These are phyloP conservation scores for Eupithecia dodoneata DNA, from an alignment of 2,888 invertebrate genomes.

Conservation along the genomic window DNA sequence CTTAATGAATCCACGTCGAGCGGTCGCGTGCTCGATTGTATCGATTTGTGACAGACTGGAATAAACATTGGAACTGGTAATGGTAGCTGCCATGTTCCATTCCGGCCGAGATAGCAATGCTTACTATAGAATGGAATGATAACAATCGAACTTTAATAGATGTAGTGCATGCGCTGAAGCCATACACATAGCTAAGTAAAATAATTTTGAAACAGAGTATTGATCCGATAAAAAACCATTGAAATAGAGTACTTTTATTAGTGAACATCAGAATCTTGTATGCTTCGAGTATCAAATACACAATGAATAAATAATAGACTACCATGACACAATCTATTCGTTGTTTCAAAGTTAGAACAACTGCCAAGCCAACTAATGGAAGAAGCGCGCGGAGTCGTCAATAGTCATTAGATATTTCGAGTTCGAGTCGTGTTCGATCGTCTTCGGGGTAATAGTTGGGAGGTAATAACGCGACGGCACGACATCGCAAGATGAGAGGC, in stretches of 20 bases:
- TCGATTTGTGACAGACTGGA: conserved; percentile 54
- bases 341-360: conserved; percentile 32
- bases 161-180: conserved; percentile 31
- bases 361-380: conserved; percentile 31
- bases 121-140: conserved; percentile 43
- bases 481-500: conserved; percentile 74
- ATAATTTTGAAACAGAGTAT: not conserved
- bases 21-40: conserved; percentile 61
- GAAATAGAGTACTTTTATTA: not conserved
- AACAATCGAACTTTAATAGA: conserved; percentile 36
- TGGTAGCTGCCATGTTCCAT: conserved; percentile 40
- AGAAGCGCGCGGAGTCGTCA: conserved; percentile 36
- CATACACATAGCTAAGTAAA: conserved; percentile 3
- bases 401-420: conserved; percentile 54
- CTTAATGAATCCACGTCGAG: conserved; percentile 59
- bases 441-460: conserved; percentile 67
- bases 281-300: not conserved
- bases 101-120: conserved; percentile 41
- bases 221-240: not conserved
- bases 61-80: conserved; percentile 51
- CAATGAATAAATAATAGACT: conserved; percentile 18
- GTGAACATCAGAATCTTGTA: not conserved
- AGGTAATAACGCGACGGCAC: conserved; percentile 76
- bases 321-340: conserved; percentile 32
- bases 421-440: conserved; percentile 56